These are phyloP conservation scores for Podarcis siculus DNA, from an alignment of 2,797 vertebrate species.

Conservation along the genomic window DNA sequence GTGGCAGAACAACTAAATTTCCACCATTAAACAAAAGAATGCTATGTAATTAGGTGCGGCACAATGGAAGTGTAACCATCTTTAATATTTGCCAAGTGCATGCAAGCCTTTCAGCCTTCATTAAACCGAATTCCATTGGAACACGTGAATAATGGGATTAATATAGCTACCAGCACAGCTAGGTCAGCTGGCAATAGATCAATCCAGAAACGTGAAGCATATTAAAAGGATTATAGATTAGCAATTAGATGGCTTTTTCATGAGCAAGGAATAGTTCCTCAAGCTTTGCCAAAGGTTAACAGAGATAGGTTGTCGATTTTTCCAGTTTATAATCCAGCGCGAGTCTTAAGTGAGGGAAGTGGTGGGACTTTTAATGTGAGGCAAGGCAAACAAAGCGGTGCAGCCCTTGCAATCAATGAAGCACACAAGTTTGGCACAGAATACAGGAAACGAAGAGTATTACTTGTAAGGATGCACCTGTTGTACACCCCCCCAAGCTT, in stretches of 20 bases:
- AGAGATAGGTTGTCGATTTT: conserved; percentile 76
- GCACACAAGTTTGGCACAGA: conserved; percentile 30
- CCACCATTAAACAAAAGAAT: conserved; percentile 70
- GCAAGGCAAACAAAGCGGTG: conserved; percentile 51
- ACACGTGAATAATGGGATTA: conserved; percentile 93
- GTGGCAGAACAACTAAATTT: conserved; percentile 57
- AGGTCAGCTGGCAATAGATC: conserved; percentile 91
- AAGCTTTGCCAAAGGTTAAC: conserved; percentile 83
- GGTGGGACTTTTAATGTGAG: conserved; percentile 61
- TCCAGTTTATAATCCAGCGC: conserved; percentile 76
- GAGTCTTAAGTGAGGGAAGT: conserved; percentile 54
- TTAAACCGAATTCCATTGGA: conserved; percentile 79
- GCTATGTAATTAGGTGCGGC: conserved; percentile 71
- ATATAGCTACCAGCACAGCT: conserved; percentile 86
- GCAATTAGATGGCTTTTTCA: conserved; percentile 94
- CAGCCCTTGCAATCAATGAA: conserved; percentile 25
- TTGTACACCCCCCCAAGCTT: neutral
- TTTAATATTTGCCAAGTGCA: conserved; percentile 74
- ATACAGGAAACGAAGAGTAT: conserved; percentile 10
- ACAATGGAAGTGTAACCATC: conserved; percentile 71
- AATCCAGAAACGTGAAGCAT: conserved; percentile 86
- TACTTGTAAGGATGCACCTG: neutral
- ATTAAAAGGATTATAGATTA: conserved; percentile 98
- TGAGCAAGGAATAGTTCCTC: conserved; percentile 80
- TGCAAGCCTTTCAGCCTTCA: conserved; percentile 75